Percentiles rank a stretch among this genome's conserved stretches.
Conservation (phyloP, 2,113 vertebrate genomes). For the Eurypyga helias region DNA sequence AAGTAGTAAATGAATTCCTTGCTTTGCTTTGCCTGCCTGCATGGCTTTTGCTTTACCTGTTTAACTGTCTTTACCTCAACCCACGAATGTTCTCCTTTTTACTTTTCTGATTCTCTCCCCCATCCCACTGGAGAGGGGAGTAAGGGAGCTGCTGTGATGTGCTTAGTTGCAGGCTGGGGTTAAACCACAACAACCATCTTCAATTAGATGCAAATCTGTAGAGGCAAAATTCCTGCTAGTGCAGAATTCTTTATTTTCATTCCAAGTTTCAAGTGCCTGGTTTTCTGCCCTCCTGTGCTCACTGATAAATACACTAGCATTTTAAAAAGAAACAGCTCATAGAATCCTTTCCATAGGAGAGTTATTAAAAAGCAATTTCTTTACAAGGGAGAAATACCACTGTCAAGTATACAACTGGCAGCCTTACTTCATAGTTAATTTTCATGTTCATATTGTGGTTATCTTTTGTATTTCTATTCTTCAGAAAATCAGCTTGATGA, state of each 20-base stretch:
- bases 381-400: neutral
- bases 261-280: neutral
- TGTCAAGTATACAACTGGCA: neutral
- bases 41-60: too few species aligned
- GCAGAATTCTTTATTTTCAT: neutral
- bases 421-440: neutral
- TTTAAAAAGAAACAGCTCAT: neutral
- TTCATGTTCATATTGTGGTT: neutral
- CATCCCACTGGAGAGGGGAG: too few species aligned
- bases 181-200: too few species aligned
- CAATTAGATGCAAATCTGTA: fast-evolving
- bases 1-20: too few species aligned
- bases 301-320: neutral
- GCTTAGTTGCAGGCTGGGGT: too few species aligned
- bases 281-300: neutral
- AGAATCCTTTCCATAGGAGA: neutral
- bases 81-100: too few species aligned
- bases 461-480: slow-evolving; percentile 23
- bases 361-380: slow-evolving; percentile 19
- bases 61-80: too few species aligned
- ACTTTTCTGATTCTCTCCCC: too few species aligned
- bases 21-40: too few species aligned
- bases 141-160: too few species aligned
- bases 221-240: neutral
- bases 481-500: slow-evolving; percentile 29